Base-by-base conservation (phyloP, 1,140 invertebrate genomes). In the Cheumatopsyche charites region DNA sequence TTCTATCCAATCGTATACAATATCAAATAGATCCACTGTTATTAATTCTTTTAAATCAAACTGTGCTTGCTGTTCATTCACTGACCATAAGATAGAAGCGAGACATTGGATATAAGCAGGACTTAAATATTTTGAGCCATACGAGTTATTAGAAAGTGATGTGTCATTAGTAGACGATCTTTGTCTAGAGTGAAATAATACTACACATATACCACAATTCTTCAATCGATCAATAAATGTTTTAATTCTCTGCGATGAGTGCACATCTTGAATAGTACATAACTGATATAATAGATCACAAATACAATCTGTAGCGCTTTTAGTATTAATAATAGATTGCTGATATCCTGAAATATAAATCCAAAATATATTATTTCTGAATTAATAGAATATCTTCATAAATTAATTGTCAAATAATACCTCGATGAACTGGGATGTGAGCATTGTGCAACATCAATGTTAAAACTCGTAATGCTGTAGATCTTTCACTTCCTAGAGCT, bases 61-160 rank as follows among this genome's bases (percentile, higher is more conserved):
- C 21, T 77, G 83, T 77, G 84, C 82, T 58, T 85, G 79, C 47
- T 88, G 83, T 70, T 89, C 85, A 77, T 91, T 88, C 21, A 90
- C 86, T 67, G 89, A 87, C 94, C 94, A 96, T 71, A 97, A 82
- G 15, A 96, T 91, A 36, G 93, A 90, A 15, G 91, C 89, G 62
- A 92, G 87, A 73, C 90, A 91, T 68, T 83, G 82, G 9, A 83
- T 79, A 52, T 82, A 83, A 1, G 73, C 75, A 25, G 73, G 71
- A 67, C 71, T 74, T 36, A 74, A 71, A 68, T 76, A 74, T 49
- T 76, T 76, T n/a, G 75, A 70, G 62, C 66, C 71, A 49, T 74
- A 62, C 7, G 25, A 49, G 26, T 65, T 43, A 62, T 42, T 71
- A 42, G 45, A 26, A 7, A 17, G 45, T 2, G 41, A 13, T 12